Conservation (phyloP, 2,113 vertebrate species). For the Axis porcinus region DNA sequence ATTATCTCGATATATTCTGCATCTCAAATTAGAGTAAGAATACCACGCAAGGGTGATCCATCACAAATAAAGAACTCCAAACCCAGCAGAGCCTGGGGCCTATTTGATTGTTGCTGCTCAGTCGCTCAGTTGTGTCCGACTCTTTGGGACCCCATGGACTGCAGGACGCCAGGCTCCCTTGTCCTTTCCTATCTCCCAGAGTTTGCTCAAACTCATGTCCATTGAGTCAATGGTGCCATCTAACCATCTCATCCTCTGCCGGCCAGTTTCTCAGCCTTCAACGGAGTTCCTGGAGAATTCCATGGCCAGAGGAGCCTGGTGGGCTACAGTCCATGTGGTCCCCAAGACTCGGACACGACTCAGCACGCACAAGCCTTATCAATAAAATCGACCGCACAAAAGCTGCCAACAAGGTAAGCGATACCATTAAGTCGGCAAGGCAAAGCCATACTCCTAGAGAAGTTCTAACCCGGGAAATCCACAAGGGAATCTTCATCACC, state of each 20-base stretch:
- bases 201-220: neutral
- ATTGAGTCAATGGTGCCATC: neutral
- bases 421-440: neutral
- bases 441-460: neutral
- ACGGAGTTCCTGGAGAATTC: neutral
- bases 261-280: neutral
- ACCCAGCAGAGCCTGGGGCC: too few relatives aligned
- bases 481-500: neutral
- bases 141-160: neutral
- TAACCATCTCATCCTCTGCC: neutral
- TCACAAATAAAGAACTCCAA: neutral
- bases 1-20: neutral
- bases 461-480: neutral
- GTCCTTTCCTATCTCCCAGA: neutral
- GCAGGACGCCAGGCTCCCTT: neutral
- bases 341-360: neutral
- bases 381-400: neutral
- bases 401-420: neutral
- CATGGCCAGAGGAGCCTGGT: neutral
- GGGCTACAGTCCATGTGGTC: neutral
- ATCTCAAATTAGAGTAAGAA: neutral
- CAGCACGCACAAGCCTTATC: neutral
- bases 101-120: neutral
- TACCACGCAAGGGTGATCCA: neutral
- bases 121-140: neutral